Percentiles rank a stretch among this genome's conserved stretches.
Conservation (phyloP, 2,113 vertebrate genomes). For the Cephalopterus ornatus region DNA sequence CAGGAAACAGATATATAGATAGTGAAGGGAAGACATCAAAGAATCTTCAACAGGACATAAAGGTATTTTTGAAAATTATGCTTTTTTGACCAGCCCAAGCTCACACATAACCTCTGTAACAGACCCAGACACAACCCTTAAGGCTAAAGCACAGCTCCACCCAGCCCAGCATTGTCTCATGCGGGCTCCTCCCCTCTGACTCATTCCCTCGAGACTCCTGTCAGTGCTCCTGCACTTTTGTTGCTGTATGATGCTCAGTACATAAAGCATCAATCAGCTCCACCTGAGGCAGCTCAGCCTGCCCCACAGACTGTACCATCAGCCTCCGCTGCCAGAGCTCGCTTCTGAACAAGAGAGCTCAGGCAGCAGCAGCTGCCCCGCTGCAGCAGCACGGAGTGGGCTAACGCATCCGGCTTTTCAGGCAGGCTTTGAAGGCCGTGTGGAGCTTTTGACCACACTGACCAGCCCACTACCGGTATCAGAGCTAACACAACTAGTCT, state of each 20-base stretch:
- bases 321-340: not conserved
- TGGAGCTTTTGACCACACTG: not conserved
- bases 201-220: not conserved
- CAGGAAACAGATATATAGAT: not conserved
- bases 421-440: not conserved
- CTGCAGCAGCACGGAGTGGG: fast-evolving
- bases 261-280: not conserved
- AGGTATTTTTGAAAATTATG: not conserved
- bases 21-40: not conserved
- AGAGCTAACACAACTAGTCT: not conserved
- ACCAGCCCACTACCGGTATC: not conserved
- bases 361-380: not conserved
- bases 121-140: not conserved
- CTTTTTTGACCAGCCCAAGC: not conserved
- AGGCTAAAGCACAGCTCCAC: not conserved
- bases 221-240: not conserved
- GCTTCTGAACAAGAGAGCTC: not conserved
- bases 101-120: not conserved
- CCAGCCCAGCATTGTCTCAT: not conserved
- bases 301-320: not conserved
- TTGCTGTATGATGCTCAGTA: not conserved
- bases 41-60: not conserved
- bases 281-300: not conserved
- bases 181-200: not conserved
- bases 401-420: not conserved